Base-by-base conservation (phyloP, 2,797 vertebrate species). In the Glossophaga mutica region DNA sequence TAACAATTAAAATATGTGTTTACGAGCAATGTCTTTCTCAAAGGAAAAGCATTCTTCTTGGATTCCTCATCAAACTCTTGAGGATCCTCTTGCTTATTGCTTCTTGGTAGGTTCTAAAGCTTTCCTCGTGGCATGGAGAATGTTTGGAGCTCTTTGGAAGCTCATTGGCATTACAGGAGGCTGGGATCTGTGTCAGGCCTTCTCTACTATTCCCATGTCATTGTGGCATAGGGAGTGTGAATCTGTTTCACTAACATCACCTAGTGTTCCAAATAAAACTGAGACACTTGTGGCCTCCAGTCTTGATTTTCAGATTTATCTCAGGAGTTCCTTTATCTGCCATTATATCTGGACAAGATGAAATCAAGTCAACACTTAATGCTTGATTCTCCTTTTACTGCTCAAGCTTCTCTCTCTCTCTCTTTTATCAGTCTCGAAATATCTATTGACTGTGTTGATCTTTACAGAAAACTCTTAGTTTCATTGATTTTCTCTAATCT, bases 401-500 rank as follows among this genome's bases (percentile, higher is more conserved):
- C 4, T 84, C 29, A 24, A 14, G 26, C 26, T 59, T 90, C 34
- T 78, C 10, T 26, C 3, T n/a, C 29, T 71, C 48, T 44, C 2
- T 18, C 82, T 83, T 19, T 67, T 59, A 24, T 67, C 24, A 57
- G 44, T 90, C 46, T 21, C 22, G 65, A 87, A 85, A 71, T 91
- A 73, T n/a, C 46, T 42, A 71, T 32, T 71, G 48, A 37, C 29
- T 86, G 15, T 48, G 12, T 44, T 82, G 46, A 29, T 85, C 18
- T 48, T 90, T 92, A 68, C 46, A 65, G 78, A 94, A 50, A 73
- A 76, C 32, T 37, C 92, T 90, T 68, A 39, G 18, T 82, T 67
- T 90, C 42, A 96, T 93, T 70, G 84, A 94, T 94, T 95, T 96
- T 78, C 67, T 81, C 50, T 81, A 55, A 91, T 91, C 37, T 24